Evolutionary conservation across 1,140 invertebrate species (phyloP), one percentile per base, ranked within the genome.

Genomic region (Eupristina koningsbergeri): DNA sequence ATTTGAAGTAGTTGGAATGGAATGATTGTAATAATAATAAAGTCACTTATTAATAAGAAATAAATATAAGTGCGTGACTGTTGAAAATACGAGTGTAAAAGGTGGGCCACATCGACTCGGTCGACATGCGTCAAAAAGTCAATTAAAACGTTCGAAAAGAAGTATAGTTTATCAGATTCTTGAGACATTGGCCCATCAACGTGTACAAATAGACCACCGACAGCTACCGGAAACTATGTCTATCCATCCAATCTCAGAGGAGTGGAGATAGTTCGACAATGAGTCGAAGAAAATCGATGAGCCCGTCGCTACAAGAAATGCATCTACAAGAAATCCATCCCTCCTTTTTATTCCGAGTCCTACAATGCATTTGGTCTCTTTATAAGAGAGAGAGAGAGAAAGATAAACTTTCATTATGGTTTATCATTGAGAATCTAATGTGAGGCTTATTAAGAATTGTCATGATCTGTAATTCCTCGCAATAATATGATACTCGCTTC

Each of bases 141-240:
- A 84, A 84, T 84, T 79, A 84, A 74, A 71, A 79, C 47, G 75
- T 78, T 73, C n/a, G 31, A 22, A 58, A 81, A 31, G 39, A 75
- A 61, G 41, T 74, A 75, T 53, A 63, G 53, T 83, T 50, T 31
- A 84, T 80, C 69, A 80, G 83, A 84, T 84, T 67, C 71, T 80
- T 80, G 47, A 84, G 63, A 80, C 78, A 84, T 80, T 85, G 74
- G 63, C 34, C 53, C 69, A 84, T 84, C 83, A 80, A 78, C 39
- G 64, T 74, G 41, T 80, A 80, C 64, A 80, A 84, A 84, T 84
- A 34, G 67, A 58, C 39, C 36, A 64, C 29, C 61, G 84, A 81
- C 79, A 85, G 84, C 79, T 85, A 85, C 79, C 84, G 84, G 84
- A 85, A 85, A 81, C 63, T 76, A 58, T 63, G 47, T 78, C 69